Evolutionary conservation across 2,113 vertebrate species (phyloP).

Genomic region (Rallus limicola): DNA sequence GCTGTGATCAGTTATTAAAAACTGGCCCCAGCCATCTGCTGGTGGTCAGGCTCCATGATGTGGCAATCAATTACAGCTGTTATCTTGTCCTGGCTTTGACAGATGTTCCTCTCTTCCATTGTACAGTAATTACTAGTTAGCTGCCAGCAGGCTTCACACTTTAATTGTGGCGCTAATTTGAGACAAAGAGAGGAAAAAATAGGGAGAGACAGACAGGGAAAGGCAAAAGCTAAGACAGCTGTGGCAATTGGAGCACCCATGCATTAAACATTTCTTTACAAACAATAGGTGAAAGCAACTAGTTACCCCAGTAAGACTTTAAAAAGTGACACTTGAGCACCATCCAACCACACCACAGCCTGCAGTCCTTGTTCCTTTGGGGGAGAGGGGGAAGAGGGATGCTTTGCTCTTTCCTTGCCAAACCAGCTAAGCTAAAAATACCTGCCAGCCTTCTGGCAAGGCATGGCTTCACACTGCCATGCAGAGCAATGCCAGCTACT

Average conservation of each 20-base stretch:
- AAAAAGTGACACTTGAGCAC: background rate
- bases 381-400: background rate
- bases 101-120: slow-evolving; percentile 72
- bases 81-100: slow-evolving; percentile 72
- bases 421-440: slow-evolving; percentile 48
- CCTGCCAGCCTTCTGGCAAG: slow-evolving; percentile 32
- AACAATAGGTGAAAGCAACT: background rate
- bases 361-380: background rate
- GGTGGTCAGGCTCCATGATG: slow-evolving; percentile 68
- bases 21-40: slow-evolving; percentile 67
- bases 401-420: background rate
- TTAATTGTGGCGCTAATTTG: slow-evolving; percentile 73
- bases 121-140: slow-evolving; percentile 74
- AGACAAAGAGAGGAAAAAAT: slow-evolving; percentile 67
- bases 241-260: background rate
- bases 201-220: slow-evolving; percentile 45
- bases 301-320: background rate
- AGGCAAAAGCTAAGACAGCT: slow-evolving; percentile 52
- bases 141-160: slow-evolving; percentile 75
- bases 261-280: slow-evolving; percentile 29
- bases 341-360: background rate
- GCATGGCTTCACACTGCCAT: background rate
- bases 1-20: background rate
- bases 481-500: background rate
- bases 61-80: slow-evolving; percentile 77